These are phyloP conservation scores for Cybosia mesomella DNA, from an alignment of 2,888 invertebrate genomes.

Conservation along the genomic window DNA sequence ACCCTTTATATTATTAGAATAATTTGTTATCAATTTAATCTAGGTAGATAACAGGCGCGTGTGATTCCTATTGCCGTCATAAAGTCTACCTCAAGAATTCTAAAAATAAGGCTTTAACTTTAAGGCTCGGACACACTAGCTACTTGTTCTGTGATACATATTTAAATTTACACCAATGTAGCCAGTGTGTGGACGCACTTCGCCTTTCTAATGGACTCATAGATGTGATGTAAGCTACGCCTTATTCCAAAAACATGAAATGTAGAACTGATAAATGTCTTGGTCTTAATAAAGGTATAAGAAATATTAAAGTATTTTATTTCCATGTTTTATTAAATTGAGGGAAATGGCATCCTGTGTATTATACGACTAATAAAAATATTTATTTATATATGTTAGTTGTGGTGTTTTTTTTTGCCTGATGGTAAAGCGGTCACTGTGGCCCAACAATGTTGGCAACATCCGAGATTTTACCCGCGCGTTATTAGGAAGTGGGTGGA, in stretches of 20 bases:
- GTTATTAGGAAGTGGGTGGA: too few species aligned
- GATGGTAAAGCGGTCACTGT: too few species aligned
- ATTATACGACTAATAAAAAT: too few species aligned
- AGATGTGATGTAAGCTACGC: slow-evolving; percentile 23
- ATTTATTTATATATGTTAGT: too few species aligned
- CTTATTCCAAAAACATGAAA: slow-evolving; percentile 26
- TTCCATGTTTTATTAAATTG: not conserved
- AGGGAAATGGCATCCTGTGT: too few species aligned
- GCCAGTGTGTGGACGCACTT: not conserved
- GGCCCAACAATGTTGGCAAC: too few species aligned
- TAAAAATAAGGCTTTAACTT: slow-evolving; percentile 9
- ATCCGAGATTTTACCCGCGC: too few species aligned
- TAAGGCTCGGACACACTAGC: not conserved
- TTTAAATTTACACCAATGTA: not conserved
- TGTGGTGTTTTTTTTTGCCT: too few species aligned
- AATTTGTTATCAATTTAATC: slow-evolving; percentile 2
- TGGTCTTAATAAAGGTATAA: slow-evolving; percentile 44
- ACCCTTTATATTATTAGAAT: too few species aligned
- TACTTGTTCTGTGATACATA: not conserved
- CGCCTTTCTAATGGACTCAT: slow-evolving; percentile 13
- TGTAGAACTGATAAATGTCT: slow-evolving; percentile 28
- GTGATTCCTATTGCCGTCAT: slow-evolving; percentile 12
- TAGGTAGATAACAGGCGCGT: slow-evolving; percentile 7
- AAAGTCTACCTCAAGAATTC: slow-evolving; percentile 11
- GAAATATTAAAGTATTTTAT: slow-evolving; percentile 14